Conservation (phyloP, 2,888 invertebrate genomes). For the Loripinus fragilis region DNA sequence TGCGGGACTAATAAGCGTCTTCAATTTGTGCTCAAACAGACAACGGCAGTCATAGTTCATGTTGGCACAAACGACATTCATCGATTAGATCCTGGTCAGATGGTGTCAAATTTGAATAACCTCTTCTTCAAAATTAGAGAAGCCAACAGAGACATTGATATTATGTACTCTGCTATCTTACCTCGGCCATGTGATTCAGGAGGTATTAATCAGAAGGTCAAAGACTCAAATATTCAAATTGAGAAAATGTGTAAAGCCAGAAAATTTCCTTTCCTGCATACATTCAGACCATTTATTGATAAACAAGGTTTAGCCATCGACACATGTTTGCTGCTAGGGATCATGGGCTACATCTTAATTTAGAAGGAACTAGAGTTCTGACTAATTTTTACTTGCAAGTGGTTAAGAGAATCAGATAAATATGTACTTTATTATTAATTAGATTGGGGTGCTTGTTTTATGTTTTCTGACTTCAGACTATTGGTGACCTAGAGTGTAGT, state of each 20-base stretch:
- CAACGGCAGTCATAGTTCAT: no score
- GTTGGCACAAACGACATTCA: no score
- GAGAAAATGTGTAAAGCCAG: not conserved
- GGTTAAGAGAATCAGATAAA: not conserved
- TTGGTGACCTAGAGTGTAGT: not conserved
- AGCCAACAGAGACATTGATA: not conserved
- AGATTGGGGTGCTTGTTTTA: not conserved
- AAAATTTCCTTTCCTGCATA: not conserved
- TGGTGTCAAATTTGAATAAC: no score
- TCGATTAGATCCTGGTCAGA: no score
- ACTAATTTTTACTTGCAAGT: not conserved
- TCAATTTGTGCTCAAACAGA: no score
- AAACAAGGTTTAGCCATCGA: not conserved
- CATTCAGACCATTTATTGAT: not conserved
- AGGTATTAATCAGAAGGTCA: not conserved
- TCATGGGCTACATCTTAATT: not conserved
- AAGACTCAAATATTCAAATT: not conserved
- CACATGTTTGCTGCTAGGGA: not conserved
- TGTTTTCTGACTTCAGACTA: not conserved
- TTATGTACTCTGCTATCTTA: not conserved
- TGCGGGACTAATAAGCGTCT: no score
- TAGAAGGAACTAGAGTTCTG: not conserved
- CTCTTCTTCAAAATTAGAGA: no score
- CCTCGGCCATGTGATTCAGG: slow-evolving; percentile 1
- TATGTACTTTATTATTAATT: not conserved